phyloP scores from a whole-genome alignment of 23 tunicate genomes.

The Phallusia fumigata region DNA sequence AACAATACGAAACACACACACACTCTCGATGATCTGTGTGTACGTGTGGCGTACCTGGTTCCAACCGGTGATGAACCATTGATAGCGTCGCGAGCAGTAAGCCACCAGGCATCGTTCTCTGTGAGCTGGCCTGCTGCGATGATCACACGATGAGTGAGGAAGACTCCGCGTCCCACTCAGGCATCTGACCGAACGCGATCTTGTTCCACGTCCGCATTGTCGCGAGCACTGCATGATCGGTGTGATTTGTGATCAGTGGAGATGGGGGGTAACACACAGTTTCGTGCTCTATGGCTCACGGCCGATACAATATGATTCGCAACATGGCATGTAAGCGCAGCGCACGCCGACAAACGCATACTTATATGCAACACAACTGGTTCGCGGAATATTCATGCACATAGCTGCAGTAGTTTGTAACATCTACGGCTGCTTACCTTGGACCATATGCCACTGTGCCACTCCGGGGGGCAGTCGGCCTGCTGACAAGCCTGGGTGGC shows the following conservation, averaged over 20 bases:
- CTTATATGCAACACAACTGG: too few species aligned
- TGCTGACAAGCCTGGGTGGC: conserved; percentile 46
- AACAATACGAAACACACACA: too few species aligned
- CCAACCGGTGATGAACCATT: conserved; percentile 92
- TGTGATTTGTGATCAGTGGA: background rate
- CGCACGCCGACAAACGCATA: background rate
- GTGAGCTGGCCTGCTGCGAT: conserved; percentile 31
- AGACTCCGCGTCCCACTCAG: conserved; percentile 48
- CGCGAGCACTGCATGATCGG: conserved; percentile 70
- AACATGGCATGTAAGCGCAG: background rate
- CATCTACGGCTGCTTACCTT: conserved; percentile 37
- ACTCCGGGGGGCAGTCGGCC: conserved; percentile 69
- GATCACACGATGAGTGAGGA: conserved; percentile 49
- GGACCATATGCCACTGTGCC: conserved; percentile 86
- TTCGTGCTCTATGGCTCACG: background rate
- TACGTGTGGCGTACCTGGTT: conserved; percentile 44
- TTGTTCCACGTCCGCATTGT: conserved; percentile 70
- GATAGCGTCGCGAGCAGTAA: conserved; percentile 62
- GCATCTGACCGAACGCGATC: conserved; percentile 61
- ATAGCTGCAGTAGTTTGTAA: background rate
- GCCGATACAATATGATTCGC: background rate
- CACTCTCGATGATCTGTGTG: background rate
- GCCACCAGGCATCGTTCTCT: conserved; percentile 62
- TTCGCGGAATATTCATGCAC: background rate
- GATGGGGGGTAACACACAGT: background rate